Percentiles rank a stretch among this genome's conserved stretches.
Evolutionary conservation across 1,140 invertebrate genomes (phyloP).

Genomic region (Drosophila auraria): DNA sequence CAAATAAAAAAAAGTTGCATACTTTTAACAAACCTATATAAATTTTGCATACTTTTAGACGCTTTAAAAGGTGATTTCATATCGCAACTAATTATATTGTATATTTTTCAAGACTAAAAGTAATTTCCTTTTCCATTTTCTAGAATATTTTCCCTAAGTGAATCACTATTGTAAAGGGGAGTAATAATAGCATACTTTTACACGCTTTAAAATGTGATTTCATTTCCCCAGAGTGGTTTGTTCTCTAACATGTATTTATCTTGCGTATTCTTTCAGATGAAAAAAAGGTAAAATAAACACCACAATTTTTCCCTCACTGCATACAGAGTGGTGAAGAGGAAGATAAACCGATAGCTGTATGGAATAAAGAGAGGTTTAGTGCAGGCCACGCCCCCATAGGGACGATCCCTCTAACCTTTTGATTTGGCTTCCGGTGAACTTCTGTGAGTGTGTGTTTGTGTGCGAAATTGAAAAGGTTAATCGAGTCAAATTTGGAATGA

Average conservation of each 20-base stretch:
- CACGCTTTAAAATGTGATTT: neutral
- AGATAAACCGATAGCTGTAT: constrained; percentile 2
- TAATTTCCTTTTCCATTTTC: neutral
- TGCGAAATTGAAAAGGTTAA: constrained; percentile 68
- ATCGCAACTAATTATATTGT: neutral
- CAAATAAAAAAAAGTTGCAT: too few species aligned
- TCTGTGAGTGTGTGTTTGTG: neutral
- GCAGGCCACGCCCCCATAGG: constrained; percentile 36
- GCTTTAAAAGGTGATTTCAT: neutral
- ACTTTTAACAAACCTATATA: neutral
- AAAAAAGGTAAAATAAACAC: neutral
- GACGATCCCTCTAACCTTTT: constrained; percentile 28
- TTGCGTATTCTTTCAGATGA: too few species aligned
- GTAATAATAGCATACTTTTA: neutral
- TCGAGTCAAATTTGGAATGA: constrained; percentile 69
- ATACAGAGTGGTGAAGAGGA: neutral
- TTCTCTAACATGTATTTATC: too few species aligned
- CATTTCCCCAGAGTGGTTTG: neutral
- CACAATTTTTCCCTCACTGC: neutral
- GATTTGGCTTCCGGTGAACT: constrained; percentile 40
- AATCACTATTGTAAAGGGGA: neutral
- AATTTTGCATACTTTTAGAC: neutral
- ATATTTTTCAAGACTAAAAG: neutral
- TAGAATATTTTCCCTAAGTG: neutral
- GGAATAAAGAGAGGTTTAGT: constrained; percentile 11